phyloP scores from a whole-genome alignment of 2,888 invertebrate species.

The Brachyptera risi region DNA sequence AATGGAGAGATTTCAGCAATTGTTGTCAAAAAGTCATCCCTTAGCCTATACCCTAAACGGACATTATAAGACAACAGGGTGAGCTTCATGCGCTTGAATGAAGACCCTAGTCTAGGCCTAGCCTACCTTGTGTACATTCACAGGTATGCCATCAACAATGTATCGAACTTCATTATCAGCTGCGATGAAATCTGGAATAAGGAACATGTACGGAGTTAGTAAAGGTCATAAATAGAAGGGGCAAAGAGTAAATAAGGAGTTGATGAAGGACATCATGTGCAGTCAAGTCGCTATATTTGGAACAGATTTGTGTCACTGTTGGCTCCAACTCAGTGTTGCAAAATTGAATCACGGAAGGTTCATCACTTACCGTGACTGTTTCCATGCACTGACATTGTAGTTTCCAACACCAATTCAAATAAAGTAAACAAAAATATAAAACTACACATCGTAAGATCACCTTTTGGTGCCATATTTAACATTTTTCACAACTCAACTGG shows the following conservation, averaged over 20 bases:
- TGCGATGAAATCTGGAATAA: constrained; percentile 63
- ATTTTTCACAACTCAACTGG: constrained; percentile 23
- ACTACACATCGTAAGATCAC: constrained; percentile 45
- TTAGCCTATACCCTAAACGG: too few species aligned
- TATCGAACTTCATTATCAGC: constrained; percentile 65
- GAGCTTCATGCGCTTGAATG: neutral
- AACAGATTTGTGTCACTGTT: constrained; percentile 22
- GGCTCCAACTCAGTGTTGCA: neutral
- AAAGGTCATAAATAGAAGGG: neutral
- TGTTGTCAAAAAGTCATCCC: too few species aligned
- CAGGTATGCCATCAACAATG: constrained; percentile 59
- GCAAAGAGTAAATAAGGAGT: neutral
- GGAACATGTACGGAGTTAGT: constrained; percentile 13
- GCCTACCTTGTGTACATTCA: constrained; percentile 52
- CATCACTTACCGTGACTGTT: constrained; percentile 64
- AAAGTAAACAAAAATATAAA: constrained; percentile 63
- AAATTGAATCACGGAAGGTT: constrained; percentile 3
- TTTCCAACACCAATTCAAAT: constrained; percentile 62
- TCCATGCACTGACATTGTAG: constrained; percentile 66
- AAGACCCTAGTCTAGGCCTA: neutral
- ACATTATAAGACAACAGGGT: neutral
- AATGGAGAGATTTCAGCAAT: too few species aligned
- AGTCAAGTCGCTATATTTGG: constrained; percentile 18
- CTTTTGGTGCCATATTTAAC: constrained; percentile 33
- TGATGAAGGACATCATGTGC: constrained; percentile 15